Evolutionary conservation across 2,113 vertebrate genomes (phyloP).

Genomic region (Tragelaphus strepsiceros): DNA sequence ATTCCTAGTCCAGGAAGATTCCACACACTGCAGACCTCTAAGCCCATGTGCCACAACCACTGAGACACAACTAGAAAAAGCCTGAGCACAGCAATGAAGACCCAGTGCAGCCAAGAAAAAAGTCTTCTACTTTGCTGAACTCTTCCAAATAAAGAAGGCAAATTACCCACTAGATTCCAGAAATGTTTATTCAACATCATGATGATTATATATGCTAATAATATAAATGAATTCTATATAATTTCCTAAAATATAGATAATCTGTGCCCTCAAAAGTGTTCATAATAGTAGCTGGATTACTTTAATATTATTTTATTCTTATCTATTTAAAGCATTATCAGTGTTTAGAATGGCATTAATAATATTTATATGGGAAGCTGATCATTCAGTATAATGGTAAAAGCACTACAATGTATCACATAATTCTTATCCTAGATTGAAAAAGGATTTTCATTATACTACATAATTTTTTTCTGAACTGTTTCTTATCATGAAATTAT

Average conservation of each 20-base stretch:
- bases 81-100: not conserved
- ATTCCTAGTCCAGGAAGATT: not conserved
- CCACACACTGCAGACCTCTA: not conserved
- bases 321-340: not conserved
- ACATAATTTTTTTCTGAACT: not conserved
- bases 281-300: not conserved
- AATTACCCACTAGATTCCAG: not conserved
- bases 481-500: not conserved
- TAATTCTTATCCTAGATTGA: not conserved
- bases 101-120: not conserved
- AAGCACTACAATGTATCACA: not conserved
- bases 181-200: not conserved
- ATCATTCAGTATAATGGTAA: not conserved
- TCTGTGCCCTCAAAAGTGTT: not conserved
- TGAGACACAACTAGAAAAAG: not conserved
- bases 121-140: not conserved
- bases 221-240: not conserved
- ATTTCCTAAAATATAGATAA: not conserved
- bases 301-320: not conserved
- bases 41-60: not conserved
- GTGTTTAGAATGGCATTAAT: not conserved
- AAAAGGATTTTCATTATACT: not conserved
- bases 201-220: not conserved
- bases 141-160: not conserved
- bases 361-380: not conserved